Evolutionary conservation across 1,140 invertebrate species (phyloP).

Genomic region (Oedothorax gibbosus): DNA sequence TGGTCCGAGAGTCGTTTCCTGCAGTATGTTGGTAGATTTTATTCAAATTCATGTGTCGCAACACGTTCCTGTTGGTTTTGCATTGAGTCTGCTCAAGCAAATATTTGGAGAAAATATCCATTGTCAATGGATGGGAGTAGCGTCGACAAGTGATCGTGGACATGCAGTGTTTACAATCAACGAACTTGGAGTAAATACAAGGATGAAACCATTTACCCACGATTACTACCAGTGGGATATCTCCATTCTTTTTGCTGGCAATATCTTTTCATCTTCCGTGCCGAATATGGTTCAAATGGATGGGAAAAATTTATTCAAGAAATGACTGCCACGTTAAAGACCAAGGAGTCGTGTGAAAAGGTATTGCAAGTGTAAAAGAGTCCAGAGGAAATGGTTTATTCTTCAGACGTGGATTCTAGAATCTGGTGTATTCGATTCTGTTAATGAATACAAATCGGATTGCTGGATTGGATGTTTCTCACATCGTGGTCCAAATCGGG

Average conservation of each 20-base stretch:
- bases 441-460: not conserved
- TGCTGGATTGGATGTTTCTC: not conserved
- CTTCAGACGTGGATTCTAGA: not conserved
- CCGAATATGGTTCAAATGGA: not conserved
- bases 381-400: conserved; percentile 8
- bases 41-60: not conserved
- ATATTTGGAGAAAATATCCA: not conserved
- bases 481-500: not conserved
- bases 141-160: not conserved
- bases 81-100: not conserved
- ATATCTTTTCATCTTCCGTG: conserved; percentile 18
- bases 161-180: conserved; percentile 4
- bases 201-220: not conserved
- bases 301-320: not conserved
- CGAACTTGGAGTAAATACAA: not conserved
- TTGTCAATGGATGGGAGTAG: not conserved
- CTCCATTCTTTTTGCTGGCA: not conserved
- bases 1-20: not conserved
- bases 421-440: not conserved
- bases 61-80: conserved; percentile 5
- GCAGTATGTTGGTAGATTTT: not conserved
- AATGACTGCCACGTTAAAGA: not conserved
- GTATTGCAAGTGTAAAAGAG: not conserved
- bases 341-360: not conserved
- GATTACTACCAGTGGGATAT: conserved; percentile 41